phyloP scores from a whole-genome alignment of 2,113 vertebrate species.

The Entosphenus tridentatus region DNA sequence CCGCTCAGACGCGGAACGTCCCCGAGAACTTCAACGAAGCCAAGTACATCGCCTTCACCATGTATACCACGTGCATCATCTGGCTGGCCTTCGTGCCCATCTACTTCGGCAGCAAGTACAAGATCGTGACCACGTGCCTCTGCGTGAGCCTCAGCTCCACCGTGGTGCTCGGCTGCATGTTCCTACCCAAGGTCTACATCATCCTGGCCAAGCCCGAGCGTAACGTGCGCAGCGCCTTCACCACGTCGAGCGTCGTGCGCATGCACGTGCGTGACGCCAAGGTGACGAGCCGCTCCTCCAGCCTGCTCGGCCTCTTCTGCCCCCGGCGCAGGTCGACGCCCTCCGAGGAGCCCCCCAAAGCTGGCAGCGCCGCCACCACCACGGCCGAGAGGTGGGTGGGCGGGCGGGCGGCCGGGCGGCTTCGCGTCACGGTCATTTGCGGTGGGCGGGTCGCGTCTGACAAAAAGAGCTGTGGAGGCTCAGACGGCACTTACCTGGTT shows the following conservation, averaged over 20 bases:
- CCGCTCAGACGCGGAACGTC: slow-evolving; percentile 52
- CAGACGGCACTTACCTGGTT: too few species aligned
- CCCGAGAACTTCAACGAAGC: slow-evolving; percentile 97
- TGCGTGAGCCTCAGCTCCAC: slow-evolving; percentile 93
- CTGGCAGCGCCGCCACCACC: too few species aligned
- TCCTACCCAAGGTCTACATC: slow-evolving; percentile 99
- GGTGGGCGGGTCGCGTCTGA: too few species aligned
- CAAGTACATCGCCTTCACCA: slow-evolving; percentile 95
- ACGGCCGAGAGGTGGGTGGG: too few species aligned
- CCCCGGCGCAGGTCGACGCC: too few species aligned
- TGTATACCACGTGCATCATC: slow-evolving; percentile 98
- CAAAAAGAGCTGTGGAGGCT: too few species aligned
- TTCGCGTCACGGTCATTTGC: too few species aligned
- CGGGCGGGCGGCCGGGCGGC: too few species aligned
- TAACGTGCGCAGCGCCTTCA: slow-evolving; percentile 96
- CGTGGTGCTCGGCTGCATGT: slow-evolving; percentile 93
- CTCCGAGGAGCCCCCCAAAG: too few species aligned
- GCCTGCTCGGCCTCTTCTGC: slow-evolving; percentile 69
- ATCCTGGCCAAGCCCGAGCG: slow-evolving; percentile 93
- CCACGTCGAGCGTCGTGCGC: slow-evolving; percentile 85
- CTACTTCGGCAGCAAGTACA: slow-evolving; percentile 98
- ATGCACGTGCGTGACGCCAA: slow-evolving; percentile 98
- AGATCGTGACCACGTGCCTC: slow-evolving; percentile 97
- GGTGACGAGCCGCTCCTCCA: slow-evolving; percentile 50
- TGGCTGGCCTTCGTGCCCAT: slow-evolving; percentile 98